Evolutionary conservation across 2,113 vertebrate genomes (phyloP).

Genomic region (Ondatra zibethicus): DNA sequence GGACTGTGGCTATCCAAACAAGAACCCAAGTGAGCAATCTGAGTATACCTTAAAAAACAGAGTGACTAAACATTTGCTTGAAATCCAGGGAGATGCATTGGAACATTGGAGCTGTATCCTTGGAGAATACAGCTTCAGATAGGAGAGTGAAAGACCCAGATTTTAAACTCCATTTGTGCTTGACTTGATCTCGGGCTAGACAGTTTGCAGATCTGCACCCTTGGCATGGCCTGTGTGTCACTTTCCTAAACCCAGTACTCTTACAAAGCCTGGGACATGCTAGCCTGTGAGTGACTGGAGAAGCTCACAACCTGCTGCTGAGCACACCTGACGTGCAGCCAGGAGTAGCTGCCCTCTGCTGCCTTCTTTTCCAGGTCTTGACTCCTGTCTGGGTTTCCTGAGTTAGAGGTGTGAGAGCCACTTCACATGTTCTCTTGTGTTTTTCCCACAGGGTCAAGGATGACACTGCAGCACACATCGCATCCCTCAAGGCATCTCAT

Average conservation of each 20-base stretch:
- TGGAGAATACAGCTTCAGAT: background rate
- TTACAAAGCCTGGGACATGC: background rate
- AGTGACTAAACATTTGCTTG: background rate
- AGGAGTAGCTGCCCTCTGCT: background rate
- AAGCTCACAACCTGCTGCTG: background rate
- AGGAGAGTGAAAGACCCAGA: background rate
- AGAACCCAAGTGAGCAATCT: conserved; percentile 35
- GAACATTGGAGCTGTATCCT: background rate
- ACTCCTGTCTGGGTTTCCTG: background rate
- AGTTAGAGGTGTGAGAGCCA: background rate
- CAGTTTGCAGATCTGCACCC: background rate
- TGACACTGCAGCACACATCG: conserved; percentile 85
- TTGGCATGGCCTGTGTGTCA: background rate
- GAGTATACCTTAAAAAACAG: conserved; percentile 50
- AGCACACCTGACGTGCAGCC: background rate
- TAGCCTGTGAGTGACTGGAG: background rate
- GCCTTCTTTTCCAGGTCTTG: background rate
- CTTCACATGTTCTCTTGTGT: conserved; percentile 28
- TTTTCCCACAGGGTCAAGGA: conserved; percentile 87
- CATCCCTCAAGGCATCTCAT: conserved; percentile 89
- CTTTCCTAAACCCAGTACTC: background rate
- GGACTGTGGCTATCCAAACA: conserved; percentile 5
- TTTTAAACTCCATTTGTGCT: background rate
- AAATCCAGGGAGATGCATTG: background rate
- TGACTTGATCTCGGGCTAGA: background rate